Evolutionary conservation across 1,140 invertebrate genomes (phyloP).

Genomic region (Steinernema khuongi): DNA sequence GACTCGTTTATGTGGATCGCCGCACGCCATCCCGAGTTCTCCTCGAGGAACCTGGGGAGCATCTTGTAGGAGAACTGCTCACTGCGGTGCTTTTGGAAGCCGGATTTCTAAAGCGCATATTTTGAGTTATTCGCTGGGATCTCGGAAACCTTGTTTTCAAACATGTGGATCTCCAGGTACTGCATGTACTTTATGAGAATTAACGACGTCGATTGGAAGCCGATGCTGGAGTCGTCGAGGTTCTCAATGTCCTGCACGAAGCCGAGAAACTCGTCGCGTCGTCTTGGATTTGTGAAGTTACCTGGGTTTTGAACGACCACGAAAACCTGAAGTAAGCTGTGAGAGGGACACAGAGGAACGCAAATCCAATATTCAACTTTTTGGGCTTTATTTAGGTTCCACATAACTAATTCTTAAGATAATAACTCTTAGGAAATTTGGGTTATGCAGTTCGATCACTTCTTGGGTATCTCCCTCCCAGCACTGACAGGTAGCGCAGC

Average conservation of each 20-base stretch:
- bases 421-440: too few species aligned
- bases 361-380: too few species aligned
- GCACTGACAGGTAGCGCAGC: too few species aligned
- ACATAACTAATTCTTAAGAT: too few species aligned
- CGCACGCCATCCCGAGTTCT: not conserved
- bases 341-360: too few species aligned
- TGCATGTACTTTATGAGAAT: not conserved
- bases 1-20: not conserved
- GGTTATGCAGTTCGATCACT: too few species aligned
- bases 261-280: not conserved
- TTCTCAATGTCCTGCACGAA: not conserved
- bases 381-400: too few species aligned
- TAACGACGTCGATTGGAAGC: not conserved
- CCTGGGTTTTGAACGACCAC: not conserved
- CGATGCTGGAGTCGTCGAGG: not conserved
- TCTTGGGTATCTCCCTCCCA: too few species aligned
- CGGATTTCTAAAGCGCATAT: not conserved
- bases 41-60: not conserved
- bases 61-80: not conserved
- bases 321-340: too few species aligned
- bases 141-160: not conserved
- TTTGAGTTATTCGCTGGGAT: not conserved
- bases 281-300: not conserved
- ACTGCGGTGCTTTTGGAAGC: not conserved
- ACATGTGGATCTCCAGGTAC: not conserved